Evolutionary conservation across 64 coral and sea anemone species (phyloP).

Genomic region (Montipora cactus): DNA sequence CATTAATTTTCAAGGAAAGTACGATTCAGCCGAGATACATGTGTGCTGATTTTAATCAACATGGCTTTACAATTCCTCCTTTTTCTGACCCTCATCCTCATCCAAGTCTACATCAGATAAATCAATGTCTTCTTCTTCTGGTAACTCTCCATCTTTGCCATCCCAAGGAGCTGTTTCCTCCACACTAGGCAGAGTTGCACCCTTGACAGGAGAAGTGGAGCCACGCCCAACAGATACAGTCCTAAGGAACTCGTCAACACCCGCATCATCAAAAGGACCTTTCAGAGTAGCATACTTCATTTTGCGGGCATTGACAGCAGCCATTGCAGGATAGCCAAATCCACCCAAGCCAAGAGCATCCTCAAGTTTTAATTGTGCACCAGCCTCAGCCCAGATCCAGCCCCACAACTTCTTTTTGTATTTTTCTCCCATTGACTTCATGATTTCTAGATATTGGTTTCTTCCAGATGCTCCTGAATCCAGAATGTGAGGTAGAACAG

Average conservation of each 20-base stretch:
- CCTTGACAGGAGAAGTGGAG: conserved; percentile 76
- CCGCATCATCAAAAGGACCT: conserved; percentile 91
- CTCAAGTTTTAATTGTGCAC: conserved; percentile 88
- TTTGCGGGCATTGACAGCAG: conserved; percentile 89
- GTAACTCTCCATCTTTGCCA: conserved; percentile 96
- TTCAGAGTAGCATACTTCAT: conserved; percentile 81
- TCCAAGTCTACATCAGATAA: conserved; percentile 96
- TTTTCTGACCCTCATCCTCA: conserved; percentile 82
- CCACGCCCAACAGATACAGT: conserved; percentile 90
- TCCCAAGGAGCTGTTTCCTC: conserved; percentile 81
- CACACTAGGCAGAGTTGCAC: conserved; percentile 77
- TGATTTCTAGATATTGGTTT: conserved; percentile 83
- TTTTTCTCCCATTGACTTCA: conserved; percentile 97
- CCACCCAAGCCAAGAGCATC: conserved; percentile 91
- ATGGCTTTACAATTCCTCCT: conserved; percentile 80
- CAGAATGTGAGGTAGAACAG: conserved; percentile 91
- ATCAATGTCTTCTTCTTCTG: conserved; percentile 94
- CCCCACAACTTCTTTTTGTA: conserved; percentile 98
- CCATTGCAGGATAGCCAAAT: conserved; percentile 97
- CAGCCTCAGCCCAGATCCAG: conserved; percentile 97
- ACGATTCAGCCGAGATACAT: neutral
- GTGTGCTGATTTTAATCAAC: neutral
- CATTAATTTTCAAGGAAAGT: neutral
- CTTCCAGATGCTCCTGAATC: conserved; percentile 94
- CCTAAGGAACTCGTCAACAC: conserved; percentile 96